These are phyloP conservation scores for Drosophila mulleri DNA, from an alignment of 2,888 invertebrate species.

Conservation along the genomic window DNA sequence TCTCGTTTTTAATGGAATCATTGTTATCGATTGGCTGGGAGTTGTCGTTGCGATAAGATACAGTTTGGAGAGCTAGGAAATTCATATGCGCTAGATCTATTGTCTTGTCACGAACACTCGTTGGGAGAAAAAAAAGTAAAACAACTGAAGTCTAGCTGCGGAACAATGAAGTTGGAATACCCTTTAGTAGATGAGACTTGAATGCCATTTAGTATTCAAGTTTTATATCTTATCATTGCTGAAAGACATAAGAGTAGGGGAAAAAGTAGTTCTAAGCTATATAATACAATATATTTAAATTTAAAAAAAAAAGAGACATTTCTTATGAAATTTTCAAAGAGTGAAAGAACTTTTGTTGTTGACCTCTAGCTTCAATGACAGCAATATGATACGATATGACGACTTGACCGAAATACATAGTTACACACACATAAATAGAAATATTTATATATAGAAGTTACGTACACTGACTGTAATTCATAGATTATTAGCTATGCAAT, in stretches of 20 bases:
- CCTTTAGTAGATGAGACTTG: background rate
- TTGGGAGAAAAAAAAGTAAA: background rate
- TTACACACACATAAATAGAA: background rate
- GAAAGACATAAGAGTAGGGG: background rate
- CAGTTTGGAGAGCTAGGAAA: background rate
- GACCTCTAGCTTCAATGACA: background rate
- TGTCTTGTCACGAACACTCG: constrained; percentile 5
- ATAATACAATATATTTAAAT: background rate
- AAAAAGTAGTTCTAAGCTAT: background rate
- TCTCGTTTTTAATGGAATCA: background rate
- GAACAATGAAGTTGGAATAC: background rate
- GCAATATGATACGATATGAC: background rate
- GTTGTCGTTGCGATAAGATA: constrained; percentile 18
- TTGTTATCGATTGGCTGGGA: background rate
- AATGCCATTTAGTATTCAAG: background rate
- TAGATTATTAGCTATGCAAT: background rate
- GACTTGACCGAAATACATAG: background rate
- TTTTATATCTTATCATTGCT: background rate
- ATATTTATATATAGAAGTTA: background rate
- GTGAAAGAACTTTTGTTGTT: too few relatives aligned
- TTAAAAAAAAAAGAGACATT: background rate
- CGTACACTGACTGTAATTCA: background rate
- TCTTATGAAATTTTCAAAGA: background rate
- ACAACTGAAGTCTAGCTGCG: background rate
- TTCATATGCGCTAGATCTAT: background rate